Percentiles rank a stretch among this genome's conserved stretches.
These are phyloP conservation scores for Burhinus bistriatus DNA, from an alignment of 2,113 vertebrate genomes.

Conservation along the genomic window DNA sequence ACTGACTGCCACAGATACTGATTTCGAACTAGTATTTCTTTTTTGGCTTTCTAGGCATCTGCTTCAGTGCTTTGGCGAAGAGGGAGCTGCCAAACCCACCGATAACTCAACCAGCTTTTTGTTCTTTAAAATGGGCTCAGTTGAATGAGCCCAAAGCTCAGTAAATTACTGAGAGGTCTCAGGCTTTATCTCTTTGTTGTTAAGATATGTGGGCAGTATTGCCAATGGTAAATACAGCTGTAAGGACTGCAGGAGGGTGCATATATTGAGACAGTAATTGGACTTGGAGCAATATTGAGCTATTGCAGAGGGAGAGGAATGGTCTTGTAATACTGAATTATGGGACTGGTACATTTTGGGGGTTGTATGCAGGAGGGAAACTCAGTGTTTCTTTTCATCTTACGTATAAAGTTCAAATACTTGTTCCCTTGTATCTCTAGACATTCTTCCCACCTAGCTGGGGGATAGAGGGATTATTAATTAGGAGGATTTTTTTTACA, in stretches of 20 bases:
- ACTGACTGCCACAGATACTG: background rate
- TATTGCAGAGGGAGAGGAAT: background rate
- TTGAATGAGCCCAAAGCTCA: background rate
- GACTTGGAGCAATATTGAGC: background rate
- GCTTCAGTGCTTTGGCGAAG: background rate
- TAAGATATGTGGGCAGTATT: background rate
- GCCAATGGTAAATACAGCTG: slow-evolving; percentile 1
- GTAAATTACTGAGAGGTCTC: background rate
- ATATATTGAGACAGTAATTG: background rate
- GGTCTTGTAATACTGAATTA: background rate
- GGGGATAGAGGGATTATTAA: background rate
- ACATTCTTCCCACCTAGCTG: background rate
- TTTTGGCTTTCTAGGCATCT: background rate
- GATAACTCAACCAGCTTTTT: background rate
- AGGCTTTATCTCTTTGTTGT: background rate
- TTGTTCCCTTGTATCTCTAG: background rate
- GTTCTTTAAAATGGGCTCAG: background rate
- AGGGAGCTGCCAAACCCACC: background rate
- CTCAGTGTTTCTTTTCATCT: background rate
- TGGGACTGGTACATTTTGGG: background rate
- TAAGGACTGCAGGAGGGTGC: background rate
- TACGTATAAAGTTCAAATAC: background rate
- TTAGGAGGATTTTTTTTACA: background rate
- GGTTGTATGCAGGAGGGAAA: background rate
- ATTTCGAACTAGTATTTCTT: background rate